Conservation (phyloP, 2,888 invertebrate species). For the Idaea biselata region DNA sequence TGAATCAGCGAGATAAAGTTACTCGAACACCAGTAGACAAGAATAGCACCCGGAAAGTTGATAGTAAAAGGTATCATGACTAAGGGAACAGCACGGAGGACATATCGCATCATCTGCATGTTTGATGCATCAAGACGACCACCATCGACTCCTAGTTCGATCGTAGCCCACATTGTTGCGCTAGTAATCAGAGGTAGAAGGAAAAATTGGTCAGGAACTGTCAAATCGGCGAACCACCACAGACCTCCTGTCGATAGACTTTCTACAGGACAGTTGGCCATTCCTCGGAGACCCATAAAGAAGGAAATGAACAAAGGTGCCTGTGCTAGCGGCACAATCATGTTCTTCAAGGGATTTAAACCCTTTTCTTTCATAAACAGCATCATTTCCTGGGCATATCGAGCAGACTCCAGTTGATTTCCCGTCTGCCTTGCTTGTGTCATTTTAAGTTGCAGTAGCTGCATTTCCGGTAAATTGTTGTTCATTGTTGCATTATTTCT, state of each 20-base stretch:
- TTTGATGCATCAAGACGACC: constrained; percentile 84
- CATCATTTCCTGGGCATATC: constrained; percentile 89
- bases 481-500: constrained; percentile 89
- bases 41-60: constrained; percentile 92
- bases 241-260: constrained; percentile 94
- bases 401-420: constrained; percentile 88
- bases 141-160: constrained; percentile 91
- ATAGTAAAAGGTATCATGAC: constrained; percentile 91
- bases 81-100: constrained; percentile 88
- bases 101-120: constrained; percentile 86
- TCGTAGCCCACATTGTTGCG: constrained; percentile 88
- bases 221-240: constrained; percentile 96
- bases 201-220: constrained; percentile 93
- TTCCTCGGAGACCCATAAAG: constrained; percentile 91
- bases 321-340: constrained; percentile 89
- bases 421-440: constrained; percentile 92
- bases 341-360: constrained; percentile 89
- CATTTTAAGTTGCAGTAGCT: constrained; percentile 90
- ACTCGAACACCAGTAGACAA: constrained; percentile 94
- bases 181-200: constrained; percentile 92
- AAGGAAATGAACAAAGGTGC: constrained; percentile 96
- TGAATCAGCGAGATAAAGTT: constrained; percentile 92
- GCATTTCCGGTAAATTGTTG: constrained; percentile 92
- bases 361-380: constrained; percentile 90
- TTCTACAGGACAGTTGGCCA: constrained; percentile 95